phyloP scores from a whole-genome alignment of 2,797 vertebrate genomes.

The Agapornis canus region DNA sequence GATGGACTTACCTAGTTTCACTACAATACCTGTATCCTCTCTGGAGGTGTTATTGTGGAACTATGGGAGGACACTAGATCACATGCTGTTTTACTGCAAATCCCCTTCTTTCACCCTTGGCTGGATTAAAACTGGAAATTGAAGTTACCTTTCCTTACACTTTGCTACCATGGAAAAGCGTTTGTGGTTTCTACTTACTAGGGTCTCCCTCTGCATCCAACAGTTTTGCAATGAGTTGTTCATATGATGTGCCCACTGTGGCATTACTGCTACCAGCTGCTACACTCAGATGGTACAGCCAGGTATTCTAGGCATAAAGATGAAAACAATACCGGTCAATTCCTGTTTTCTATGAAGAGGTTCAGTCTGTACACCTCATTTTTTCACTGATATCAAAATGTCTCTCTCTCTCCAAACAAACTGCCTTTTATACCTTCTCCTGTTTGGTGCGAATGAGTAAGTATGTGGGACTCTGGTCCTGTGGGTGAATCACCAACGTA shows the following conservation, averaged over 20 bases:
- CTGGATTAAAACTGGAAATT: background rate
- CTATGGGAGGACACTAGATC: background rate
- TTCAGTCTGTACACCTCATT: background rate
- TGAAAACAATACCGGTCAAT: background rate
- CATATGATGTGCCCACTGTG: conserved; percentile 89
- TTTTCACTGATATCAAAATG: background rate
- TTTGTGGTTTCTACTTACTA: conserved; percentile 77
- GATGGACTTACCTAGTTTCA: background rate
- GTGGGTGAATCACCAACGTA: conserved; percentile 89
- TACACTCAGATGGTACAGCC: conserved; percentile 92
- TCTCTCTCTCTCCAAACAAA: background rate
- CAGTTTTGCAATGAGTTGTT: conserved; percentile 90
- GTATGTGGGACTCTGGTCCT: conserved; percentile 93
- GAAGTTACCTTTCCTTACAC: background rate
- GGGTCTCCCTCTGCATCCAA: conserved; percentile 88
- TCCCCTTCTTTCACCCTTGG: background rate
- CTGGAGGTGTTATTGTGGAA: background rate
- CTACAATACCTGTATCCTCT: background rate
- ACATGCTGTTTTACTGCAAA: background rate
- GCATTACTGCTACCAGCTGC: conserved; percentile 85
- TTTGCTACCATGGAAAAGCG: background rate
- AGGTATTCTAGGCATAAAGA: conserved; percentile 83
- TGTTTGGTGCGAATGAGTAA: conserved; percentile 94
- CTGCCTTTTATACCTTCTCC: conserved; percentile 84
- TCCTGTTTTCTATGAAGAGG: background rate